phyloP scores from a whole-genome alignment of 2,113 vertebrate species.

The Triplophysa rosa region DNA sequence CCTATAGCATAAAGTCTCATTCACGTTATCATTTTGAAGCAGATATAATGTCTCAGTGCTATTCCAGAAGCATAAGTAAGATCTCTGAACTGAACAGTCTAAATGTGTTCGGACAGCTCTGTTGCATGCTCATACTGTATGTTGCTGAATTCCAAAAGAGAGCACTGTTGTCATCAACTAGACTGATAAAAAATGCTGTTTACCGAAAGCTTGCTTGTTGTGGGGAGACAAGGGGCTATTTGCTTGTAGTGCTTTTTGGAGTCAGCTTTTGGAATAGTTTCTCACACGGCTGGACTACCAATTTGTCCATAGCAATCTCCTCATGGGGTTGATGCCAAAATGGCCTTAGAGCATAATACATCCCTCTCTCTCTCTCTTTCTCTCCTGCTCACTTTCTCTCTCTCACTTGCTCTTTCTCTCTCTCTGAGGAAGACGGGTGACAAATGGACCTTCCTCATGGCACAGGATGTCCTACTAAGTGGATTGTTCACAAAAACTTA shows the following conservation, averaged over 20 bases:
- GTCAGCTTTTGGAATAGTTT: constrained; percentile 30
- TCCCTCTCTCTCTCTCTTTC: constrained; percentile 21
- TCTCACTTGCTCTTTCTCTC: neutral
- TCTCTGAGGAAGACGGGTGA: constrained; percentile 3
- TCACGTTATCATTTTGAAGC: neutral
- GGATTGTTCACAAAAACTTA: constrained; percentile 18
- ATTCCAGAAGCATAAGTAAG: neutral
- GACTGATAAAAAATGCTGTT: constrained; percentile 43
- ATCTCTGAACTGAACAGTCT: constrained; percentile 6
- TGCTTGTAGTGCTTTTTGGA: constrained; percentile 39
- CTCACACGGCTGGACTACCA: constrained; percentile 40
- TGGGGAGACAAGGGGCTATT: constrained; percentile 30
- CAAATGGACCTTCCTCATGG: constrained; percentile 15
- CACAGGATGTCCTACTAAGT: constrained; percentile 11
- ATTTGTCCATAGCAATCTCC: constrained; percentile 43
- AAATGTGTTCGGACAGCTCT: neutral
- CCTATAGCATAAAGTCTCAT: neutral
- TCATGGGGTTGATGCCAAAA: constrained; percentile 43
- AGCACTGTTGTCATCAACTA: constrained; percentile 26
- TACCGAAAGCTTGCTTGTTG: neutral
- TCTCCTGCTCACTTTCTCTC: neutral
- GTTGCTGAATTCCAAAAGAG: constrained; percentile 17
- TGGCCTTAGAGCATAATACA: constrained; percentile 33
- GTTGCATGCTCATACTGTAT: neutral
- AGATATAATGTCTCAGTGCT: neutral